Conservation (phyloP, 2,888 invertebrate species). For the Taphrorychus bicolor region DNA sequence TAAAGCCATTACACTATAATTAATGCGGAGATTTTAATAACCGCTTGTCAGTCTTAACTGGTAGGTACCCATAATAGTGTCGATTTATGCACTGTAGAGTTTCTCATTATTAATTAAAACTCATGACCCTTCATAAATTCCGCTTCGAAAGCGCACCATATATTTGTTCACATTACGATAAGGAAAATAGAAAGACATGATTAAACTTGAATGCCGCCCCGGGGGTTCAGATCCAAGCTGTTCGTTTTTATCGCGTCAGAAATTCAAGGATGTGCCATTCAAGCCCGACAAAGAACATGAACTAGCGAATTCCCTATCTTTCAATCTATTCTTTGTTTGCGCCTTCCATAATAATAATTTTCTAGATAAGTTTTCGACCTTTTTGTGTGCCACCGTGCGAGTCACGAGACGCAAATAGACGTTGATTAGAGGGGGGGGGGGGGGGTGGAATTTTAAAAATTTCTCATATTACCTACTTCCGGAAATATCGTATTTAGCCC, state of each 20-base stretch:
- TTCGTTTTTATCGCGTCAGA: conserved; percentile 22
- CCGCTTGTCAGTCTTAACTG: not conserved
- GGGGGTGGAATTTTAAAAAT: not conserved
- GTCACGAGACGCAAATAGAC: not conserved
- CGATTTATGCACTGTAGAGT: not conserved
- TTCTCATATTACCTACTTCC: conserved; percentile 1
- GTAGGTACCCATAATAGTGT: conserved; percentile 1
- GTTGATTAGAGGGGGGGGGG: not conserved
- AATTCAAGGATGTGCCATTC: conserved; percentile 28
- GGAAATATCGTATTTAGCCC: not conserved
- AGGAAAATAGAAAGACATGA: conserved; percentile 7
- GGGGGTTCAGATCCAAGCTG: conserved; percentile 4
- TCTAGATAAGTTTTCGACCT: conserved; percentile 1
- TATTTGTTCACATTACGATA: conserved; percentile 6
- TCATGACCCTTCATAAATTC: conserved; percentile 2
- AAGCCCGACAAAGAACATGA: conserved; percentile 23
- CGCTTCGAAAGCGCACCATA: not conserved
- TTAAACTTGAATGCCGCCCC: conserved; percentile 4
- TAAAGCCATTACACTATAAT: not conserved
- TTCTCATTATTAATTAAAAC: conserved; percentile 15
- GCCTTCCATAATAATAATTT: conserved; percentile 1
- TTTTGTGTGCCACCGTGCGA: not conserved
- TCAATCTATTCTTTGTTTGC: conserved; percentile 11
- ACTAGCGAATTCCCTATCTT: conserved; percentile 12
- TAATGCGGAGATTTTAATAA: conserved; percentile 2